phyloP scores from a whole-genome alignment of 2,113 vertebrate genomes.

The Peromyscus californicus region DNA sequence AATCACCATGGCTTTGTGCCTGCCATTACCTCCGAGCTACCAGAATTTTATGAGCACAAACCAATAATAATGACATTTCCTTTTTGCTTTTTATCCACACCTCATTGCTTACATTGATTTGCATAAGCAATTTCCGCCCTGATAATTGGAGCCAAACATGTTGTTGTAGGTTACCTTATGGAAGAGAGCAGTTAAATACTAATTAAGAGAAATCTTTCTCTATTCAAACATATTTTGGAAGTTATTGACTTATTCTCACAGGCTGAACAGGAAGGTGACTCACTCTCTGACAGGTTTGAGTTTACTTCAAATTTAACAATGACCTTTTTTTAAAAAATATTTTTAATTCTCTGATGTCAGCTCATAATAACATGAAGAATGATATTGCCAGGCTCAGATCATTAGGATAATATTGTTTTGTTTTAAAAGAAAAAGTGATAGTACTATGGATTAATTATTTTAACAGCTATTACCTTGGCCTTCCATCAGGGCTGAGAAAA shows the following conservation, averaged over 20 bases:
- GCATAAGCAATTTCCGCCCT: constrained; percentile 82
- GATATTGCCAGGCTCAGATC: constrained; percentile 32
- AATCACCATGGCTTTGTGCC: constrained; percentile 55
- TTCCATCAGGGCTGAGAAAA: background rate
- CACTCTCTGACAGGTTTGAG: constrained; percentile 43
- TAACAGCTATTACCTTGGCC: constrained; percentile 50
- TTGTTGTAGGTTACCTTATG: constrained; percentile 75
- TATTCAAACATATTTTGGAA: constrained; percentile 71
- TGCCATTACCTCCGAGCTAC: constrained; percentile 71
- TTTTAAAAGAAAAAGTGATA: constrained; percentile 79
- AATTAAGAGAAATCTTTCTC: constrained; percentile 71
- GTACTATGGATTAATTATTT: constrained; percentile 53
- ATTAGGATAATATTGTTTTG: constrained; percentile 73
- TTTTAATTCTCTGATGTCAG: constrained; percentile 69
- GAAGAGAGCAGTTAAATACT: constrained; percentile 79
- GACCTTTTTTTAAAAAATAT: constrained; percentile 44
- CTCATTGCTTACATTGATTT: constrained; percentile 84
- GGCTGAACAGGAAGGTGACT: constrained; percentile 79
- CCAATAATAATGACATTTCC: constrained; percentile 82
- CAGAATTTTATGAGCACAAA: constrained; percentile 79
- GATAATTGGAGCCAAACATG: constrained; percentile 82
- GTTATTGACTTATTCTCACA: constrained; percentile 56
- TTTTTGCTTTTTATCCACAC: constrained; percentile 80
- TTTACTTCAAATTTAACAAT: constrained; percentile 35
- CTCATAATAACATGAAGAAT: constrained; percentile 70